Conservation (phyloP, 2,888 invertebrate genomes). For the Dynastes grantii region DNA sequence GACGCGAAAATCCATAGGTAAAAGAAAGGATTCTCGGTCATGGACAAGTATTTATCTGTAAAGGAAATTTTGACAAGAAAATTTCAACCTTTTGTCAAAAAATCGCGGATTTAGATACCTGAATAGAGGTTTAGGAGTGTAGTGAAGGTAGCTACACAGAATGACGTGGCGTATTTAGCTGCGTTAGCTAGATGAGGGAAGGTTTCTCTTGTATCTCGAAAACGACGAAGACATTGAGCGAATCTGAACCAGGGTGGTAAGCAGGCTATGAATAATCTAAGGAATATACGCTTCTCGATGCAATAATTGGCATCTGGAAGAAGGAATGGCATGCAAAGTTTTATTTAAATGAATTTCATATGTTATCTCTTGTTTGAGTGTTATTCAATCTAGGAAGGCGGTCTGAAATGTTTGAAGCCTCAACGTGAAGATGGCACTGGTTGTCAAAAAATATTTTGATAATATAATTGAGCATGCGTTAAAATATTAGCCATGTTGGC, state of each 20-base stretch:
- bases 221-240: constrained; percentile 96
- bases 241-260: constrained; percentile 98
- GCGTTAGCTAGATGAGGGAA: constrained; percentile 98
- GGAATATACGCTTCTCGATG: constrained; percentile 81
- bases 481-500: no score
- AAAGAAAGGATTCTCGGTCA: constrained; percentile 85
- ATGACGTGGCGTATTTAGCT: constrained; percentile 97
- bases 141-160: constrained; percentile 92
- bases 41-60: constrained; percentile 64
- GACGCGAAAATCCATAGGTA: constrained; percentile 92
- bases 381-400: no score
- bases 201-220: constrained; percentile 92
- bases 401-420: no score
- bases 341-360: no score
- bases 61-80: background rate
- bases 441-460: no score
- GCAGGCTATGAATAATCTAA: constrained; percentile 90
- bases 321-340: background rate
- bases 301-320: constrained; percentile 74
- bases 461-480: no score
- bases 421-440: no score
- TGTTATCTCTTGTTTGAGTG: no score
- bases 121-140: constrained; percentile 72
- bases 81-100: no score
- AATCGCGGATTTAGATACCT: constrained; percentile 17